Percentiles rank a stretch among this genome's conserved stretches.
Conservation (phyloP, 1,140 invertebrate genomes). For the Triops cancriformis region DNA sequence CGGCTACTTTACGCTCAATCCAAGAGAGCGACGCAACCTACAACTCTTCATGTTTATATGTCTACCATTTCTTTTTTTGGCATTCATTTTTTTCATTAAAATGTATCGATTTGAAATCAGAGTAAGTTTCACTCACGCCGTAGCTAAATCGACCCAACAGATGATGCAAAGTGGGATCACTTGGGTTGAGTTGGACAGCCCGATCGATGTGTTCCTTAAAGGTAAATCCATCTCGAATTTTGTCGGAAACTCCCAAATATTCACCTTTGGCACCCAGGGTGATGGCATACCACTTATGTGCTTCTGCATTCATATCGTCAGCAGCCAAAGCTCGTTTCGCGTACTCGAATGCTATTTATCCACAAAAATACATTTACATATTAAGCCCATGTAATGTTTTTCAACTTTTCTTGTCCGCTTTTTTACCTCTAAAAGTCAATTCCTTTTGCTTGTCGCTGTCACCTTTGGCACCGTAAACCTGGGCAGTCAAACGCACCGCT, state of each 20-base stretch:
- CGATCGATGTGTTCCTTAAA: constrained; percentile 64
- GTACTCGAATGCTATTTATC: constrained; percentile 46
- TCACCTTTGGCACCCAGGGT: constrained; percentile 55
- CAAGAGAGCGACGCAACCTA: constrained; percentile 55
- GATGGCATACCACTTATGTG: constrained; percentile 73
- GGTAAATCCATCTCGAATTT: constrained; percentile 55
- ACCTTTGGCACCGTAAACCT: constrained; percentile 39
- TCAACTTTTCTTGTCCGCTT: not conserved
- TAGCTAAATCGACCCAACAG: constrained; percentile 60
- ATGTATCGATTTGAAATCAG: too few species aligned
- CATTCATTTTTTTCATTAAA: not conserved
- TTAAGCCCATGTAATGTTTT: not conserved
- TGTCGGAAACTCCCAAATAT: constrained; percentile 53
- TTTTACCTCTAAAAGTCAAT: constrained; percentile 49
- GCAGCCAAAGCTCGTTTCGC: constrained; percentile 51
- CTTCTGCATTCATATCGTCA: constrained; percentile 47
- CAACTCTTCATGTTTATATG: constrained; percentile 4
- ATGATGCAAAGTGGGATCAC: constrained; percentile 56
- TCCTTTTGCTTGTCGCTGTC: constrained; percentile 46
- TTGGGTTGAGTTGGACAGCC: constrained; percentile 56
- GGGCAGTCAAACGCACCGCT: constrained; percentile 49
- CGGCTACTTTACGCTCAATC: constrained; percentile 62
- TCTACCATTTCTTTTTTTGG: not conserved
- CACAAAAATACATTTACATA: constrained; percentile 12
- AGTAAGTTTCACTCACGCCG: constrained; percentile 45